Percentiles rank a stretch among this genome's conserved stretches.
Conservation (phyloP, 2,797 vertebrate species). For the Acanthurus lineatus region DNA sequence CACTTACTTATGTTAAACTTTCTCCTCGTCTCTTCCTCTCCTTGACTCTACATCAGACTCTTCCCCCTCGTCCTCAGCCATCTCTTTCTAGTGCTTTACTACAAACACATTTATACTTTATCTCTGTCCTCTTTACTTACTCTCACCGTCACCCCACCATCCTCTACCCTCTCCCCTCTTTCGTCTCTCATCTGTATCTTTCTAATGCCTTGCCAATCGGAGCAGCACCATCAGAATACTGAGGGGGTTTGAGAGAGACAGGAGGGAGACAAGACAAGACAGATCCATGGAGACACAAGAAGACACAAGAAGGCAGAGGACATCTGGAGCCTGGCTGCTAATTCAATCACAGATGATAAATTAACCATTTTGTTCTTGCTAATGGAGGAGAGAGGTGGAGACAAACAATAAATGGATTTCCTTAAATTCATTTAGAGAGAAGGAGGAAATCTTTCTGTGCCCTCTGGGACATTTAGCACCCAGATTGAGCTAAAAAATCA, state of each 20-base stretch:
- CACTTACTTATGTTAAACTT: constrained; percentile 60
- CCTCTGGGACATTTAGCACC: constrained; percentile 44
- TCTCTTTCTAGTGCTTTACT: constrained; percentile 54
- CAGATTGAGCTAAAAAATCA: constrained; percentile 50
- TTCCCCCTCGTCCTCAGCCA: constrained; percentile 36
- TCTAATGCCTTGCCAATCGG: constrained; percentile 73
- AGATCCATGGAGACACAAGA: constrained; percentile 43
- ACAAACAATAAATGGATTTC: constrained; percentile 66
- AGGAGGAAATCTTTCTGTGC: constrained; percentile 27
- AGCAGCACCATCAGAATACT: constrained; percentile 59
- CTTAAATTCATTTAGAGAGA: constrained; percentile 45
- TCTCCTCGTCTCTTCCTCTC: constrained; percentile 43
- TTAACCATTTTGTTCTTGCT: constrained; percentile 58
- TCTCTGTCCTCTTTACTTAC: constrained; percentile 72
- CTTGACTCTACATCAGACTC: constrained; percentile 11
- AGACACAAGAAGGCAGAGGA: constrained; percentile 62
- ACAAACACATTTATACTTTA: constrained; percentile 66
- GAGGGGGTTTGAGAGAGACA: constrained; percentile 51
- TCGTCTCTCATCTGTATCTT: constrained; percentile 61
- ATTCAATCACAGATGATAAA: constrained; percentile 75
- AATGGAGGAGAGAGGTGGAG: constrained; percentile 52
- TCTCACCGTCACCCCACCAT: constrained; percentile 51
- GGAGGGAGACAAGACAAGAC: constrained; percentile 58
- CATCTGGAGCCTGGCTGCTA: constrained; percentile 70
- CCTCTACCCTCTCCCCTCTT: constrained; percentile 35